A percentile compares a stretch with the other conserved stretches of the same genome.
These are phyloP conservation scores for Seira sanloemensis DNA, from an alignment of 2,888 invertebrate species.

Conservation along the genomic window DNA sequence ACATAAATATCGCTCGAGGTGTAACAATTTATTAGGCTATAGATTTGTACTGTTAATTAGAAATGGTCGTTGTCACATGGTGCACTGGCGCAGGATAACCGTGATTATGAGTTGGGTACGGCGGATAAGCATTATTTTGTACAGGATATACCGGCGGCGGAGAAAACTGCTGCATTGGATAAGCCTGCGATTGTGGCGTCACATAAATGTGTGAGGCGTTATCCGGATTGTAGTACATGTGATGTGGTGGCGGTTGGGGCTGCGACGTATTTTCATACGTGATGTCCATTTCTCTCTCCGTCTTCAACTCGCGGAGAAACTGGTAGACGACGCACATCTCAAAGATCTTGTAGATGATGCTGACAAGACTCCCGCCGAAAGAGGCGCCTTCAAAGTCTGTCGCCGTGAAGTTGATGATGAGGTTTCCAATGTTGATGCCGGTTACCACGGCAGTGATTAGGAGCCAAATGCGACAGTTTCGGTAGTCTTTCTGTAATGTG, in stretches of 20 bases:
- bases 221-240: not conserved
- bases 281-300: not conserved
- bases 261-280: not conserved
- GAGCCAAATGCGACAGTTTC: slow-evolving; percentile 34
- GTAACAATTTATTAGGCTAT: too few relatives aligned
- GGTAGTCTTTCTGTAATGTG: slow-evolving; percentile 26
- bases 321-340: slow-evolving; percentile 11
- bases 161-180: slow-evolving; percentile 31
- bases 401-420: slow-evolving; percentile 21
- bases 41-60: too few relatives aligned
- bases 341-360: slow-evolving; percentile 16
- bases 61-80: slow-evolving; percentile 12
- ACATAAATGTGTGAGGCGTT: slow-evolving; percentile 12
- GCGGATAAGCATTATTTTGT: not conserved
- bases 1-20: too few relatives aligned
- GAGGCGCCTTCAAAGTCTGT: not conserved
- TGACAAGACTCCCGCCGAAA: not conserved
- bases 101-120: slow-evolving; percentile 5
- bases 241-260: not conserved
- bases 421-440: not conserved
- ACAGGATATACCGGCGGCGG: not conserved
- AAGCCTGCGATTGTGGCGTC: slow-evolving; percentile 24
- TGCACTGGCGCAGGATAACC: slow-evolving; percentile 15
- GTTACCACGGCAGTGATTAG: slow-evolving; percentile 2
- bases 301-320: slow-evolving; percentile 9